Evolutionary conservation across 2,113 vertebrate genomes (phyloP).

Genomic region (Chaetodon auriga): DNA sequence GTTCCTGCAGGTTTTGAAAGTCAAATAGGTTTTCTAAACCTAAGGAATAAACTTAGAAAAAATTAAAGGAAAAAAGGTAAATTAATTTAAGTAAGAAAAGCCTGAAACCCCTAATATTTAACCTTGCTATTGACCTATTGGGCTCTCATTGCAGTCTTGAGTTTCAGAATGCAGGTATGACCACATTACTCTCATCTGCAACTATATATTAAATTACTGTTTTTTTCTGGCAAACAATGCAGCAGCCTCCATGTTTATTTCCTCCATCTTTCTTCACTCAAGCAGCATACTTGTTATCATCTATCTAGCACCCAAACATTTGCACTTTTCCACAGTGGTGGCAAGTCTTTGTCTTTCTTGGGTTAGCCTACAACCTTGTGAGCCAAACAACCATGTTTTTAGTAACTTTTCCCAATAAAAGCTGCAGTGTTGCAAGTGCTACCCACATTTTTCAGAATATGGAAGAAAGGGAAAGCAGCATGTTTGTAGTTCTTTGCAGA

Average conservation of each 20-base stretch:
- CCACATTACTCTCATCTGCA: neutral
- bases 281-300: conserved; percentile 30
- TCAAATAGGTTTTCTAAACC: neutral
- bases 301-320: conserved; percentile 26
- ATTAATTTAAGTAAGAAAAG: neutral
- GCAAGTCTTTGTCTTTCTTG: conserved; percentile 31
- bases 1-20: conserved; percentile 15
- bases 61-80: too few relatives aligned
- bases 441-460: conserved; percentile 23
- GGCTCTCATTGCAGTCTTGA: neutral
- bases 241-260: conserved; percentile 47
- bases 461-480: conserved; percentile 30
- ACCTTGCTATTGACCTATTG: too few relatives aligned
- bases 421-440: conserved; percentile 8
- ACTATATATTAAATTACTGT: neutral
- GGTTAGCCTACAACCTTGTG: conserved; percentile 10
- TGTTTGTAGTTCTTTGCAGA: conserved; percentile 35
- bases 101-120: neutral
- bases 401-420: conserved; percentile 34
- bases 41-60: too few relatives aligned
- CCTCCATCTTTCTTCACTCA: conserved; percentile 54
- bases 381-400: conserved; percentile 37
- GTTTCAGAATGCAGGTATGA: conserved; percentile 13
- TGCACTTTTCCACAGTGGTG: conserved; percentile 12
- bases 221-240: conserved; percentile 46